Base-by-base conservation (phyloP, 2,113 vertebrate genomes). In the Regulus satrapa region DNA sequence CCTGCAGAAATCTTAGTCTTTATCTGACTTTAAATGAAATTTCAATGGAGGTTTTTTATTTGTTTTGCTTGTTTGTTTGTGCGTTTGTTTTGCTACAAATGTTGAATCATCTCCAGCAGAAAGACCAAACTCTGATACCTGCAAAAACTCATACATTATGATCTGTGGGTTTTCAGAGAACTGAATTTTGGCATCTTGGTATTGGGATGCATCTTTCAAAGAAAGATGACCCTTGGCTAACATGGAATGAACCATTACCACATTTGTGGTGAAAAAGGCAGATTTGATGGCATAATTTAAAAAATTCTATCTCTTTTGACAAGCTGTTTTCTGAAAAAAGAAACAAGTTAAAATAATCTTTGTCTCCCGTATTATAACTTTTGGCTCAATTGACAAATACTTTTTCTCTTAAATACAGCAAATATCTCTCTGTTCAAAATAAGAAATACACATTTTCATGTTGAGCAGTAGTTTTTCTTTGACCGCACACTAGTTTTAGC, bases 321-420 rank as follows among this genome's bases (percentile, higher is more conserved):
- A 28, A 74, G 26, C 2, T 6, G 2, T 87, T 89, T 74, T 72
- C 34, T 48, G 49, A 40, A 85, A 92, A 74, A 92, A 10, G 10
- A 41, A 55, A 29, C 8, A 41, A 69, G 12, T 54, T 66, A 46
- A 54, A 77, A 38, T 14, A 43, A 38, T 40, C 6, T 6, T 63
- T 77, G 29, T 17, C 61, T 10, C 2, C 9, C 0, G 1, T 28
- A 7, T 51, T 55, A 41, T 4, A 34, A 5, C 12, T 51, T 66
- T 34, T 36, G 12, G 34, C 19, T 43, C 15, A 36, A 55, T 29
- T 58, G 6, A 28, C 14, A 72, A 7, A 52, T n/a, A 1, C 0
- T 11, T 17, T 34, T 43, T 34, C 40, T 43, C 34, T 49, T 3
- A 11, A 29, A 45, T 54, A 41, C 71, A 85, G 5, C n/a, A 55